Evolutionary conservation across 2,113 vertebrate genomes (phyloP).

Genomic region (Channa argus): DNA sequence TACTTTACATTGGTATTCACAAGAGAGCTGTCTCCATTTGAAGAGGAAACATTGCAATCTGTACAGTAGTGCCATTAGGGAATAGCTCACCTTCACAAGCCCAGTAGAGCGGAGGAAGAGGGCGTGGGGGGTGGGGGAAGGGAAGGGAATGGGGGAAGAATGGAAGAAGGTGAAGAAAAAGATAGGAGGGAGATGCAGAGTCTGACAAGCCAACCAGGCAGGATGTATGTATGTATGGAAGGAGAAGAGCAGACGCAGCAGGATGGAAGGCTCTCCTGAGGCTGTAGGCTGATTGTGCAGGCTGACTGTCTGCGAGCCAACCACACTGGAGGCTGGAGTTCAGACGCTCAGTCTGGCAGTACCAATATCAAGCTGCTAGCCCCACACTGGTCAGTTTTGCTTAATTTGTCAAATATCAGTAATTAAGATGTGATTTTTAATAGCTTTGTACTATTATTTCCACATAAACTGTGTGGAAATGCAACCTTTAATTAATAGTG

Average conservation of each 20-base stretch:
- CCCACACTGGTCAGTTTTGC: slow-evolving; percentile 25
- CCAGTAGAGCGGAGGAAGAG: slow-evolving; percentile 72
- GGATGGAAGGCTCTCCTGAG: slow-evolving; percentile 70
- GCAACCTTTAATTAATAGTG: slow-evolving; percentile 18
- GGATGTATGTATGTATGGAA: slow-evolving; percentile 71
- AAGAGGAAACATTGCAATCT: slow-evolving; percentile 74
- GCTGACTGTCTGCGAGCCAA: slow-evolving; percentile 50
- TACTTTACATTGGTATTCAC: slow-evolving; percentile 50
- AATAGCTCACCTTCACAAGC: slow-evolving; percentile 79
- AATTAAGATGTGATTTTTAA: slow-evolving; percentile 47
- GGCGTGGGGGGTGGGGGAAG: neutral
- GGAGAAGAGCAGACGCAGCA: slow-evolving; percentile 76
- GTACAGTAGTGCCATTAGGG: slow-evolving; percentile 71
- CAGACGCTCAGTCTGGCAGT: slow-evolving; percentile 49
- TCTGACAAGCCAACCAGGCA: slow-evolving; percentile 67
- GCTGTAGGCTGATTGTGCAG: slow-evolving; percentile 64
- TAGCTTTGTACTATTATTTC: slow-evolving; percentile 43
- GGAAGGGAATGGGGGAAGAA: neutral
- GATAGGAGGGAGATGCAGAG: slow-evolving; percentile 19
- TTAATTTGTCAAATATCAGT: slow-evolving; percentile 57
- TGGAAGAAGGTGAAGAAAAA: neutral
- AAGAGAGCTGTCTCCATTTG: slow-evolving; percentile 60
- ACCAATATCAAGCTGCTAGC: slow-evolving; percentile 43
- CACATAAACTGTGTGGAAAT: slow-evolving; percentile 9
- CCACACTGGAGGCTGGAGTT: slow-evolving; percentile 53